Percentiles rank a stretch among this genome's conserved stretches.
phyloP scores from a whole-genome alignment of 2,113 vertebrate species.

The Eidolon helvum region DNA sequence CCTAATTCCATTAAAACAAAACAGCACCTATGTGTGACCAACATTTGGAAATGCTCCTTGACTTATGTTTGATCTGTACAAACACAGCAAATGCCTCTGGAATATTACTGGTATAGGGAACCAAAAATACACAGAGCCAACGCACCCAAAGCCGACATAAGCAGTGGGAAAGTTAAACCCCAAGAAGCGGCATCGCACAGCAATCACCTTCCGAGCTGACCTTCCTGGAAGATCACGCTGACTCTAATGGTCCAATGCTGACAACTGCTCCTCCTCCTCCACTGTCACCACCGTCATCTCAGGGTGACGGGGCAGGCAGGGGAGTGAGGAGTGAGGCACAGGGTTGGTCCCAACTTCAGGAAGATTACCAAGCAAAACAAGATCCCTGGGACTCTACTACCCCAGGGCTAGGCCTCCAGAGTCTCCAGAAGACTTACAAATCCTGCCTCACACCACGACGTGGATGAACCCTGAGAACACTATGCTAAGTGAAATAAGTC shows the following conservation, averaged over 20 bases:
- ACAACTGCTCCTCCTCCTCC: background rate
- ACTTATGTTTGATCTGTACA: background rate
- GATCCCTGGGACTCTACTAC: background rate
- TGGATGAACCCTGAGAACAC: background rate
- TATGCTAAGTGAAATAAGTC: background rate
- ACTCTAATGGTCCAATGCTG: fast-evolving
- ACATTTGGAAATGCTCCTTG: background rate
- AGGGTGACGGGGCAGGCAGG: background rate
- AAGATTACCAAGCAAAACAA: background rate
- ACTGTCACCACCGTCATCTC: background rate
- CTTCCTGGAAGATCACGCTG: background rate
- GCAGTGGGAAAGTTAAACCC: background rate
- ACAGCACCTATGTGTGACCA: background rate
- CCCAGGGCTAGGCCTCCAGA: background rate
- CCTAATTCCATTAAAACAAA: background rate
- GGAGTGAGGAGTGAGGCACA: too few species aligned
- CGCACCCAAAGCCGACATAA: background rate
- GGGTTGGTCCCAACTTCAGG: background rate
- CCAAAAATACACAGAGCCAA: background rate
- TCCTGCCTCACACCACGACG: background rate
- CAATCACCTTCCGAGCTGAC: background rate
- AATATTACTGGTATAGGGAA: background rate
- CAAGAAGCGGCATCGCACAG: background rate
- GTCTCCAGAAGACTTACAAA: background rate
- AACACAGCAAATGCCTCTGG: background rate